Conservation (phyloP, 2,888 invertebrate species). For the Thereva unica region DNA sequence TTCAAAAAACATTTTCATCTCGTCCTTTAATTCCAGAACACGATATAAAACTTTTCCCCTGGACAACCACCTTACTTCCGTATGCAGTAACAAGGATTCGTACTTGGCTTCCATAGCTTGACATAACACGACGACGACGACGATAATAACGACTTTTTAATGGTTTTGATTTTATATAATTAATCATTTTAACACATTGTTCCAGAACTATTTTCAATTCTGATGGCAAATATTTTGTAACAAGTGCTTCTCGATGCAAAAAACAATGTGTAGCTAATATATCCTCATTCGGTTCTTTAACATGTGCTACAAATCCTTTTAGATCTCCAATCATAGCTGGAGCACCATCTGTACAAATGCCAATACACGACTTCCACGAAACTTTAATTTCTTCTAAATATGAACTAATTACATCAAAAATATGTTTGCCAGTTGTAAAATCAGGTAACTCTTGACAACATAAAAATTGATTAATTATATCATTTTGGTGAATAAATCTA, state of each 20-base stretch:
- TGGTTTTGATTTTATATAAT: neutral
- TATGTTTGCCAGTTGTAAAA: conserved; percentile 15
- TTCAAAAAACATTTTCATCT: neutral
- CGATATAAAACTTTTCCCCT: neutral
- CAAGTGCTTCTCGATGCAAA: neutral
- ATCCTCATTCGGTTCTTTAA: neutral
- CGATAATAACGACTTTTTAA: neutral
- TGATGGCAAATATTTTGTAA: conserved; percentile 10
- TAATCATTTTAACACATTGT: neutral
- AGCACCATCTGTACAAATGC: neutral
- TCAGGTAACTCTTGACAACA: neutral
- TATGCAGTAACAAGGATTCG: neutral
- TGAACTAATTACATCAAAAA: conserved; percentile 7
- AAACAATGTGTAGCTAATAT: conserved; percentile 19
- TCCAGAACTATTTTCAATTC: conserved; percentile 6
- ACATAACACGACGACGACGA: conserved; percentile 2
- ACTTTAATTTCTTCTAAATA: conserved; percentile 13
- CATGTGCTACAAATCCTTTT: neutral
- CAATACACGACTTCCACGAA: neutral
- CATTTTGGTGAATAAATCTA: neutral
- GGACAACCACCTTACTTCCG: conserved; percentile 3
- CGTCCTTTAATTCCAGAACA: neutral
- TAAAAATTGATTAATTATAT: conserved; percentile 1
- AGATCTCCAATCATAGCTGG: neutral
- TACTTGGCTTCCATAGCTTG: neutral